Base-by-base conservation (phyloP, 1,140 invertebrate genomes). In the Dolichoris vasculosae region DNA sequence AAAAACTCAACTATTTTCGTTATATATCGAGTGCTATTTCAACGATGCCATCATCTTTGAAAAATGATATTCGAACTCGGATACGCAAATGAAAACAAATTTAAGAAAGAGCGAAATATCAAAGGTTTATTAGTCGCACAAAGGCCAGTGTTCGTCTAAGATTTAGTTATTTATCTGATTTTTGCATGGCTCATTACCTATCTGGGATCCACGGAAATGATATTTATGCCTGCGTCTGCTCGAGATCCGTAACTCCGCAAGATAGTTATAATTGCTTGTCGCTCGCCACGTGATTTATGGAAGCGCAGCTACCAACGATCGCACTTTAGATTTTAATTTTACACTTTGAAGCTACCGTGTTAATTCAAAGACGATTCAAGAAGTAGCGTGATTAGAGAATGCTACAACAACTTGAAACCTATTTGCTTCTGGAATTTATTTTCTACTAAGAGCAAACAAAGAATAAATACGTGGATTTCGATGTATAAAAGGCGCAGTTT, bases 211-310 rank as follows among this genome's bases (percentile, higher is more conserved):
- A 86, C 85, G 87, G 87, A 90, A n/a, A 91, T 90, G 90, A 91
- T 91, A 91, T 91, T 91, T 91, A 90, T 89, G 88, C 88, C 88
- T 88, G 40, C 30, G 40, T 88, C 88, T 89, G 91, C 88, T 85
- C 40, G 20, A 43, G 8, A 26, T 7, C 40, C 2, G 15, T 13
- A 40, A 43, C 1, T 8, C 85, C 83, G 84, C 85, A 87, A 87
- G 88, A 91, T 91, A 91, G 89, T 91, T 91, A 91, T 91, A 91
- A 92, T 92, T 91, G 90, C 90, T 91, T 91, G 91, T 91, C 90
- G 89, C 89, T 90, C 88, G 88, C 80, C 89, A 86, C 86, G 86
- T 91, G 90, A 92, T 92, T 92, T 91, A 92, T 90, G 89, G 87
- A 84, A 79, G 86, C 87, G 82, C 88, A 84, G 87, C 87, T 35